Evolutionary conservation across 2,888 invertebrate genomes (phyloP).

Genomic region (Agrochola lota): DNA sequence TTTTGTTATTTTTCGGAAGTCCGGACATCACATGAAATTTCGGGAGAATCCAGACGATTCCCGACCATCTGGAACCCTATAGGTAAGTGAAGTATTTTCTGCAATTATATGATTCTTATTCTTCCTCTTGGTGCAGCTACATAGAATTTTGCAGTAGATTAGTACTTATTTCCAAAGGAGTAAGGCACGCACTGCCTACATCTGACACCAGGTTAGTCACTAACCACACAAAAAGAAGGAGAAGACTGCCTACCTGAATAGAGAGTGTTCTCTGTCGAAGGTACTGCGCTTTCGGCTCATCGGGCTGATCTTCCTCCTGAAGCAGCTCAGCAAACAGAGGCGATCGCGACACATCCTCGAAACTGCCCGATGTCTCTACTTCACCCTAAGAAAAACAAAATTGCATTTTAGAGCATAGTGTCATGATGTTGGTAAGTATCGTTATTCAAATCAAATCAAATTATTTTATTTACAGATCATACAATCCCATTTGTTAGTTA

Average conservation of each 20-base stretch:
- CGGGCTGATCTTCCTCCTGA: conserved; percentile 82
- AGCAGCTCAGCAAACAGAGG: conserved; percentile 87
- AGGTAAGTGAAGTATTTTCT: too few species aligned
- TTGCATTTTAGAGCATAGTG: neutral
- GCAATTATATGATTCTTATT: too few species aligned
- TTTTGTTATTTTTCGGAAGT: too few species aligned
- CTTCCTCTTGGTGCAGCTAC: neutral
- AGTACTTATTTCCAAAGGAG: neutral
- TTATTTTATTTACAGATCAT: too few species aligned
- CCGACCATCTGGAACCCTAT: too few species aligned
- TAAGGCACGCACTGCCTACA: conserved; percentile 69
- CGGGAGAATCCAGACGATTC: too few species aligned
- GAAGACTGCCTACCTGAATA: conserved; percentile 76
- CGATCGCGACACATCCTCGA: conserved; percentile 89
- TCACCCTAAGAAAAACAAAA: conserved; percentile 86
- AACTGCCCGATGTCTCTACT: conserved; percentile 90
- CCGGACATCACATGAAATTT: too few species aligned
- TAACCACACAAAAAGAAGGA: too few species aligned
- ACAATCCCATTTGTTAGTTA: too few species aligned
- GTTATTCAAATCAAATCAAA: too few species aligned
- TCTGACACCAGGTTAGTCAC: conserved; percentile 38
- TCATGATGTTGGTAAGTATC: neutral
- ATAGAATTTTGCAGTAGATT: neutral
- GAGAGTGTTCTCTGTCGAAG: conserved; percentile 82
- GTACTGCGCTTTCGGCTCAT: conserved; percentile 66